These are phyloP conservation scores for Gasteruption jaculator DNA, from an alignment of 2,888 invertebrate genomes.

Conservation along the genomic window DNA sequence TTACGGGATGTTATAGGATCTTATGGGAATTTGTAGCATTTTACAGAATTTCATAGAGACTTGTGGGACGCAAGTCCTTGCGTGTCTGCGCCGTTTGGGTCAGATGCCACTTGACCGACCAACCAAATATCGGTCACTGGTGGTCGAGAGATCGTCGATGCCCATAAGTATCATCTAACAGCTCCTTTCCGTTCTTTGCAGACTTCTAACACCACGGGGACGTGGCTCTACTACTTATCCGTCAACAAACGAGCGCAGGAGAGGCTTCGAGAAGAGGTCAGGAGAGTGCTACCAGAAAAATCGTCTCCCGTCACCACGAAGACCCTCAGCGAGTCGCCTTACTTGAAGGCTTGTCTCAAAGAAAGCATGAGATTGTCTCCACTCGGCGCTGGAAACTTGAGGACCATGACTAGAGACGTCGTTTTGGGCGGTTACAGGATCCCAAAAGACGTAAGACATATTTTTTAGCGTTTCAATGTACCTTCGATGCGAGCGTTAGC, in stretches of 20 bases:
- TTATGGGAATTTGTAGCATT: too few relatives aligned
- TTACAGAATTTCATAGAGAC: too few relatives aligned
- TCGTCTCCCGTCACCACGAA: slow-evolving; percentile 48
- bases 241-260: slow-evolving; percentile 62
- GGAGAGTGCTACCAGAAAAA: slow-evolving; percentile 49
- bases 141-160: too few relatives aligned
- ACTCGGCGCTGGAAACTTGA: slow-evolving; percentile 57
- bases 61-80: too few relatives aligned
- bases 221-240: slow-evolving; percentile 61
- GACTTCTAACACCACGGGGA: slow-evolving; percentile 58
- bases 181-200: too few relatives aligned
- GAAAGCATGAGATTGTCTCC: slow-evolving; percentile 66
- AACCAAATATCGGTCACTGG: too few relatives aligned
- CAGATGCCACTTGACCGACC: too few relatives aligned
- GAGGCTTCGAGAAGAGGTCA: slow-evolving; percentile 59
- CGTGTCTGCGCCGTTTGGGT: too few relatives aligned
- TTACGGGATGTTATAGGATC: too few relatives aligned
- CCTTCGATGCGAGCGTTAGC: too few relatives aligned
- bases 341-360: slow-evolving; percentile 68
- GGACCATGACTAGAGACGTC: slow-evolving; percentile 56
- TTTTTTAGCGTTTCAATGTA: too few relatives aligned
- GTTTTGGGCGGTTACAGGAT: slow-evolving; percentile 62
- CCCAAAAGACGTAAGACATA: slow-evolving; percentile 60
- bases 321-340: slow-evolving; percentile 55
- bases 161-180: too few relatives aligned